These are phyloP conservation scores for Glaucopsyche alexis DNA, from an alignment of 2,888 invertebrate species.

Conservation along the genomic window DNA sequence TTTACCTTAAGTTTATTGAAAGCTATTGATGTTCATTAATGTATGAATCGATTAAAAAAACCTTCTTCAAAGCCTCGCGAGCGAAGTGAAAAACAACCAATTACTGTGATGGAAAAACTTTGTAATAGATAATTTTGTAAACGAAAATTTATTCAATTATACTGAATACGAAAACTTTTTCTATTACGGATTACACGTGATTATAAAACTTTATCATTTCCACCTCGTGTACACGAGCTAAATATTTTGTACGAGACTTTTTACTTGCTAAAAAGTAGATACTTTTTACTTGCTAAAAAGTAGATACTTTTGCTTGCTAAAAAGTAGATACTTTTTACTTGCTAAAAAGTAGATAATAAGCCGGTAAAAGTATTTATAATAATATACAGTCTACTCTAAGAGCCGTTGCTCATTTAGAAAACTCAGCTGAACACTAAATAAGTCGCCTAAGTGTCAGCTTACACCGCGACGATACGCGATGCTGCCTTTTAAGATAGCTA, in stretches of 20 bases:
- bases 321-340: too few relatives aligned
- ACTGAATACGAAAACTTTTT: conserved; percentile 48
- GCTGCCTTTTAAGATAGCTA: too few relatives aligned
- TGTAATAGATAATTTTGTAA: conserved; percentile 33
- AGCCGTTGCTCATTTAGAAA: too few relatives aligned
- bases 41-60: conserved; percentile 5
- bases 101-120: conserved; percentile 29
- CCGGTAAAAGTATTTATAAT: too few relatives aligned
- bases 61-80: neutral
- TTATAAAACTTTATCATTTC: conserved; percentile 53
- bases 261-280: neutral
- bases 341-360: too few relatives aligned
- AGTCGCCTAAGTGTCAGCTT: too few relatives aligned
- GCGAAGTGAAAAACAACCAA: conserved; percentile 19
- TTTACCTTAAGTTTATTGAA: too few relatives aligned
- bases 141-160: conserved; percentile 34
- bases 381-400: too few relatives aligned
- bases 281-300: neutral
- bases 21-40: neutral
- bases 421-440: too few relatives aligned
- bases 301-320: neutral
- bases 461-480: too few relatives aligned
- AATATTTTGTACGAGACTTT: conserved; percentile 34
- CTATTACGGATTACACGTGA: conserved; percentile 53
- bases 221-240: conserved; percentile 42